These are phyloP conservation scores for Euclidia mi DNA, from an alignment of 2,888 invertebrate genomes.

Conservation along the genomic window DNA sequence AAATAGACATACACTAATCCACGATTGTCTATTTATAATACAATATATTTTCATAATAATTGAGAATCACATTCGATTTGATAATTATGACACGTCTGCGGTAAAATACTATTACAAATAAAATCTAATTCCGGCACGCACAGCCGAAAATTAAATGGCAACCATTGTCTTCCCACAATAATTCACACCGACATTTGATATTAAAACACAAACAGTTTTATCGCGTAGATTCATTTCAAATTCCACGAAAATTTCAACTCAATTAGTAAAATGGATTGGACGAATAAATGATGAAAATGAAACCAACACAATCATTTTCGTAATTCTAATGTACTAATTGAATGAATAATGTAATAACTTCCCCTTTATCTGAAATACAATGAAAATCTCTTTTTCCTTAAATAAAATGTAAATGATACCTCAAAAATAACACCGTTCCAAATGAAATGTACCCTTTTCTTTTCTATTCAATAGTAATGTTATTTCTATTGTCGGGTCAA, in stretches of 20 bases:
- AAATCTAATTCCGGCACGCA: accelerated
- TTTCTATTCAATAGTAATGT: no score
- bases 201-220: constrained; percentile 45
- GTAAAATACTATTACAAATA: background rate
- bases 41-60: no score
- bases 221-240: constrained; percentile 19
- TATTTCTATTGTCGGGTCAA: no score
- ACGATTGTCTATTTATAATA: no score
- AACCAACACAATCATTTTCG: constrained; percentile 2
- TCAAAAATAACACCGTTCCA: no score
- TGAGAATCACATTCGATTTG: no score
- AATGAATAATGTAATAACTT: background rate
- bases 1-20: no score
- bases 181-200: constrained; percentile 40
- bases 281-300: constrained; percentile 17
- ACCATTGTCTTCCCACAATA: background rate
- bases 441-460: no score
- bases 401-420: no score
- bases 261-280: constrained; percentile 16
- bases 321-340: background rate
- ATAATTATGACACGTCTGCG: no score
- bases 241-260: constrained; percentile 28
- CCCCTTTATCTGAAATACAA: background rate
- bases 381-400: no score
- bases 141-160: constrained; percentile 5